Percentiles rank a stretch among this genome's conserved stretches.
Evolutionary conservation across 2,113 vertebrate genomes (phyloP).

Genomic region (Dendrocopos noguchii): DNA sequence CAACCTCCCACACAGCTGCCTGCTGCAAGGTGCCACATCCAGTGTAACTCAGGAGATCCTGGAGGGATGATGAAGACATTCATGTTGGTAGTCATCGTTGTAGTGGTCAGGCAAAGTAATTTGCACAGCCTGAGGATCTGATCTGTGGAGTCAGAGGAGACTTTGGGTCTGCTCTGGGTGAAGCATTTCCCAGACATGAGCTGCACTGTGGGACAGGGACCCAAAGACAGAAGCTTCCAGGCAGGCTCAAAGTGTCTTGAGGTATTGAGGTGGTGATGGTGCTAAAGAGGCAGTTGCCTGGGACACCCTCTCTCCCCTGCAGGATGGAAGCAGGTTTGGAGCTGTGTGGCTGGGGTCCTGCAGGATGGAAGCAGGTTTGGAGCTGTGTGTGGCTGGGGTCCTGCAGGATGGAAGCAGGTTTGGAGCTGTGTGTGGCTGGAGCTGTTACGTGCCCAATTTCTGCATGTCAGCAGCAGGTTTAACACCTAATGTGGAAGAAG

Average conservation of each 20-base stretch:
- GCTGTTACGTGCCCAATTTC: not conserved
- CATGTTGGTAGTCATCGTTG: not conserved
- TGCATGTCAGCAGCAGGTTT: not conserved
- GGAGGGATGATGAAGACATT: not conserved
- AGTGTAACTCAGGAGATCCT: not conserved
- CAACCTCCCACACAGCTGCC: not conserved
- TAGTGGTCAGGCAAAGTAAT: not conserved
- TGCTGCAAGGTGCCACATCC: not conserved
- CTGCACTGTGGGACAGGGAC: not conserved
- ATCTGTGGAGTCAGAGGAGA: not conserved
- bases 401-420: not conserved
- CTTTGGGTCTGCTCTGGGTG: not conserved
- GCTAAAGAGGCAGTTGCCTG: not conserved
- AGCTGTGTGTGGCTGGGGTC: not conserved
- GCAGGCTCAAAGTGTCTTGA: not conserved
- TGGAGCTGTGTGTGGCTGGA: not conserved
- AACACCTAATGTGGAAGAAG: not conserved
- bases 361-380: not conserved
- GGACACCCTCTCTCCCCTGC: fast-evolving
- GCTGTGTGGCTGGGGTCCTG: no score
- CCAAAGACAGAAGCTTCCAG: not conserved
- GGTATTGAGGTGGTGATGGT: not conserved
- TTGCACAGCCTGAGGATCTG: not conserved
- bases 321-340: not conserved
- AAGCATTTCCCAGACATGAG: not conserved